Conservation (phyloP, 2,113 vertebrate species). For the Speoplatyrhinus poulsoni region DNA sequence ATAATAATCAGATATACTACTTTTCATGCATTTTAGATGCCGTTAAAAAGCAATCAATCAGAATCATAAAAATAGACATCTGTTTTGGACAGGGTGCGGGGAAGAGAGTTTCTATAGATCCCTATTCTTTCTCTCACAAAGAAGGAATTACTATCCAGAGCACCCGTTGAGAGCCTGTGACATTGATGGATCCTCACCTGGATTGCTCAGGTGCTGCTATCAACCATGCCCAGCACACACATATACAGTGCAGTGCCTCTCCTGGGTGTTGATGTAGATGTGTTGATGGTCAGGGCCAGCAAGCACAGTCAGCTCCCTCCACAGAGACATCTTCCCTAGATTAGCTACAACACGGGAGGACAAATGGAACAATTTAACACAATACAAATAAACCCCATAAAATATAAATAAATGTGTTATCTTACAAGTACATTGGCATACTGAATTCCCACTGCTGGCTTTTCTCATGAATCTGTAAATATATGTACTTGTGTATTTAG, state of each 20-base stretch:
- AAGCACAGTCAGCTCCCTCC: slow-evolving; percentile 37
- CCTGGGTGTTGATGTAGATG: slow-evolving; percentile 59
- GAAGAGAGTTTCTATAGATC: neutral
- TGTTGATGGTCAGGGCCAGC: slow-evolving; percentile 56
- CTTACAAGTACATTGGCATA: neutral
- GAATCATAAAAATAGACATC: slow-evolving; percentile 29
- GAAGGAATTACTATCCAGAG: slow-evolving; percentile 49
- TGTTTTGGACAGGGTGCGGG: too few relatives aligned
- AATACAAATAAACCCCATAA: slow-evolving; percentile 17
- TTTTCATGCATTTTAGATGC: slow-evolving; percentile 42
- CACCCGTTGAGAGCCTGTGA: slow-evolving; percentile 57
- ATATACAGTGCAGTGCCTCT: slow-evolving; percentile 63
- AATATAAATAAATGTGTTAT: neutral
- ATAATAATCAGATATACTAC: too few relatives aligned
- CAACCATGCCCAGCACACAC: slow-evolving; percentile 65
- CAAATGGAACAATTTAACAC: neutral
- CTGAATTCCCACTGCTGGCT: too few relatives aligned
- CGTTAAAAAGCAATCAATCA: slow-evolving; percentile 72
- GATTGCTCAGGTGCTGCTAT: slow-evolving; percentile 71
- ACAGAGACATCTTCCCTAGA: slow-evolving; percentile 33
- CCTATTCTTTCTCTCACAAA: slow-evolving; percentile 47
- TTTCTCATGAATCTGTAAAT: too few relatives aligned
- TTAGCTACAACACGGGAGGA: slow-evolving; percentile 7
- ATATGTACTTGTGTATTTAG: too few relatives aligned
- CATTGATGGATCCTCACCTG: slow-evolving; percentile 78